Evolutionary conservation across 2,888 invertebrate genomes (phyloP), one percentile per base, ranked within the genome.

Genomic region (Cartodere bifasciata): DNA sequence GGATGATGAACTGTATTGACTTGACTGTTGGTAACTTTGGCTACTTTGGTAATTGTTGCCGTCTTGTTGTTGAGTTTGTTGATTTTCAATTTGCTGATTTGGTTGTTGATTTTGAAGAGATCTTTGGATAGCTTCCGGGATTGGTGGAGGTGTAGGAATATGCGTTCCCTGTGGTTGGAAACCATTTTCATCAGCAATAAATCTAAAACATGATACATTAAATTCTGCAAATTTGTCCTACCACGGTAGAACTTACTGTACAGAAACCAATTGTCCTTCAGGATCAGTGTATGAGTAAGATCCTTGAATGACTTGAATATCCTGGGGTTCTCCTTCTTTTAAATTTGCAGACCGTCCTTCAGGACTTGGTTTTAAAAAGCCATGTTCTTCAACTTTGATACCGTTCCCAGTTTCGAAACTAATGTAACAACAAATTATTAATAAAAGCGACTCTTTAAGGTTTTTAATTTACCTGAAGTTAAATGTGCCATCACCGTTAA

Each of bases 401-500:
- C 82, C 82, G 53, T 83, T 81, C 3, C 74, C 81, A 12, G 82
- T 79, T 63, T 82, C 82, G 44, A 75, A 83, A 53, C 82, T 82
- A 46, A 16, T 5, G 11, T 26, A 14, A 12, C 5, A 11, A 26
- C 7, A 29, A 25, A 12, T 29, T 9, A n/a, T 23, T 23, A 5
- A 11, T 14, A n/a, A 12, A 26, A 28, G 15, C 4, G 5, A 26
- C 13, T 11, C 28, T 22, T 17, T 22, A 3, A 17, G 12, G n/a
- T 2, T n/a, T 22, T 22, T 3, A 3, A 13, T 21, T 37, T 44
- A 65, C 63, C 63, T 64, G 49, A 53, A 64, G 38, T 59, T 65
- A 36, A 58, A 64, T 40, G 58, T 62, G 21, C 66, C 65, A 53
- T 64, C 63, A 4, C 58, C 47, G 46, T 60, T 61, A 32, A 53